Percentiles rank a stretch among this genome's conserved stretches.
phyloP scores from a whole-genome alignment of 2,113 vertebrate genomes.

The Coptodon bakossiorum region DNA sequence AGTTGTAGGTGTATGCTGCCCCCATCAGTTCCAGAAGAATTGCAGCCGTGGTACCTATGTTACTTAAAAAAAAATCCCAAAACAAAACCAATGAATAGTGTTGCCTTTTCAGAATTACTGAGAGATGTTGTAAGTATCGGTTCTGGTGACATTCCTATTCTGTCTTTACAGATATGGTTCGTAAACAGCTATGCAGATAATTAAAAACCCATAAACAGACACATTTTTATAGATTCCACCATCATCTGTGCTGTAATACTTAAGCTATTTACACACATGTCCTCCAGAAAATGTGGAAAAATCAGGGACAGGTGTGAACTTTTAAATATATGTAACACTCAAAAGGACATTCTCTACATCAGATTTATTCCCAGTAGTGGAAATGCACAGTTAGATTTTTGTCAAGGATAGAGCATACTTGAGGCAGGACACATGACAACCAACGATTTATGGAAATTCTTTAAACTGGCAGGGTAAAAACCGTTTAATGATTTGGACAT shows the following conservation, averaged over 20 bases:
- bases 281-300: background rate
- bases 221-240: background rate
- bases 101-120: background rate
- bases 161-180: background rate
- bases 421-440: background rate
- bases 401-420: background rate
- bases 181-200: background rate
- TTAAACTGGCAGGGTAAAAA: background rate
- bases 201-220: background rate
- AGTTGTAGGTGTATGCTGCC: background rate
- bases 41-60: background rate
- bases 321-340: background rate
- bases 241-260: background rate
- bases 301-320: background rate
- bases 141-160: background rate
- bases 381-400: background rate
- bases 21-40: background rate
- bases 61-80: background rate
- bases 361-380: background rate
- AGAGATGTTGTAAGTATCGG: background rate
- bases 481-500: background rate
- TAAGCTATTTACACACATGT: background rate
- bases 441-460: background rate
- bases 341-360: background rate
- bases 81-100: background rate